phyloP scores from a whole-genome alignment of 2,113 vertebrate species.

The Bujurquina vittata region DNA sequence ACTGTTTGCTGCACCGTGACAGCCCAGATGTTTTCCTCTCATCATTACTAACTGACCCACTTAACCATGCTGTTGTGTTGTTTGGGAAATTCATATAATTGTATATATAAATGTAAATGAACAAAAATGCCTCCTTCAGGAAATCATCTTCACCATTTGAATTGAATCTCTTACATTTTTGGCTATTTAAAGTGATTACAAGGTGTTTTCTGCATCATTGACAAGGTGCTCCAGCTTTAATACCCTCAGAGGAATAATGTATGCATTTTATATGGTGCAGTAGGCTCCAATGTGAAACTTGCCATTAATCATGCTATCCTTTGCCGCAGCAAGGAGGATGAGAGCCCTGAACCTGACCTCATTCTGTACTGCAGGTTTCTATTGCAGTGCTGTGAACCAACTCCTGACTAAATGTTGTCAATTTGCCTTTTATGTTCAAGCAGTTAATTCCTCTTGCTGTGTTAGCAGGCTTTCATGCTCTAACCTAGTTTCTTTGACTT shows the following conservation, averaged over 20 bases:
- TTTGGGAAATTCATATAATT: neutral
- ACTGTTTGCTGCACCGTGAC: conserved; percentile 37
- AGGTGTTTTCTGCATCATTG: neutral
- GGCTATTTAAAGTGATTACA: neutral
- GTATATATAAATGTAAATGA: neutral
- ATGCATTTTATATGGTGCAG: neutral
- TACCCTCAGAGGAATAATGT: neutral
- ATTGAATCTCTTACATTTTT: neutral
- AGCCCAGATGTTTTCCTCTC: conserved; percentile 58
- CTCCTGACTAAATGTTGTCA: neutral
- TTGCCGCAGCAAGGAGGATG: conserved; percentile 5
- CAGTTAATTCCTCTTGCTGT: conserved; percentile 7
- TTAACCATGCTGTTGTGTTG: conserved; percentile 12
- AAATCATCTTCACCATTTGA: neutral
- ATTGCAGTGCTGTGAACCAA: neutral
- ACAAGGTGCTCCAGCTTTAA: neutral
- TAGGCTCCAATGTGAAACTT: neutral
- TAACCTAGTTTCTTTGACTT: neutral
- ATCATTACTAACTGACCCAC: neutral
- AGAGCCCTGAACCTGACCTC: conserved; percentile 23
- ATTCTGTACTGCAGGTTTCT: conserved; percentile 20
- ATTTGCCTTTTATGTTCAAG: conserved; percentile 26
- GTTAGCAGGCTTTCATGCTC: neutral
- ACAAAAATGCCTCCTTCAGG: neutral
- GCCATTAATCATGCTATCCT: conserved; percentile 29